Evolutionary conservation across 1,140 invertebrate species (phyloP).

Genomic region (Rhopalosiphum padi): DNA sequence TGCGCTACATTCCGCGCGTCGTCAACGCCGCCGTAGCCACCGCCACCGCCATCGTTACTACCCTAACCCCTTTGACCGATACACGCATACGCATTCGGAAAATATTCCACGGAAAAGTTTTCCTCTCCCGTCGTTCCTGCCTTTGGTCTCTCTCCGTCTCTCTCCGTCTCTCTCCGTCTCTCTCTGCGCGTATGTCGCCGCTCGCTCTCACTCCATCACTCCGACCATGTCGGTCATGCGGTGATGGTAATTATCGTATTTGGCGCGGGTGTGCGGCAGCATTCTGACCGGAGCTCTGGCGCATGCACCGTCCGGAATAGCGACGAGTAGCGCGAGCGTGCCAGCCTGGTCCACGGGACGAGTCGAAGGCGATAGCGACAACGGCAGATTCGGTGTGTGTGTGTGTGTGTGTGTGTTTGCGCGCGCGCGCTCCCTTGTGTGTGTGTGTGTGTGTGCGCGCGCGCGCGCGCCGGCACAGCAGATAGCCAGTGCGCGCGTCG

Average conservation of each 20-base stretch:
- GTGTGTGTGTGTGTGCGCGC: not conserved
- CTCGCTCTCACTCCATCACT: not conserved
- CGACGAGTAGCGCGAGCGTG: not conserved
- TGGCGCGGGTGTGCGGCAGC: not conserved
- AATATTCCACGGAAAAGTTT: not conserved
- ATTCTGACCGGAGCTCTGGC: not conserved
- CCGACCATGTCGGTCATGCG: not conserved
- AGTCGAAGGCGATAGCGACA: constrained; percentile 1
- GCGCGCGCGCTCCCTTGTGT: not conserved
- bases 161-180: no score
- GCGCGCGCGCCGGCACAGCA: not conserved
- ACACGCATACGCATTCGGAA: not conserved
- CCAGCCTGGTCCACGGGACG: not conserved
- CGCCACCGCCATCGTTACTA: not conserved
- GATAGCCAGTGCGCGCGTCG: not conserved
- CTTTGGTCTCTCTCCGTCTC: no score
- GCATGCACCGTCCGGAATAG: constrained; percentile 32
- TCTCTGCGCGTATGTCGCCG: no score
- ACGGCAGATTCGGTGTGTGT: not conserved
- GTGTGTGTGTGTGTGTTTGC: no score
- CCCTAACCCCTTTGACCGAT: constrained; percentile 3
- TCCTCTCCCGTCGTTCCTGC: not conserved
- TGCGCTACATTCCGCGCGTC: not conserved
- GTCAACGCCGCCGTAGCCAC: not conserved
- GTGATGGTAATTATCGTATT: constrained; percentile 10